Evolutionary conservation across 2,113 vertebrate species (phyloP), one percentile per base, ranked within the genome.

Genomic region (Psilopogon haemacephalus): DNA sequence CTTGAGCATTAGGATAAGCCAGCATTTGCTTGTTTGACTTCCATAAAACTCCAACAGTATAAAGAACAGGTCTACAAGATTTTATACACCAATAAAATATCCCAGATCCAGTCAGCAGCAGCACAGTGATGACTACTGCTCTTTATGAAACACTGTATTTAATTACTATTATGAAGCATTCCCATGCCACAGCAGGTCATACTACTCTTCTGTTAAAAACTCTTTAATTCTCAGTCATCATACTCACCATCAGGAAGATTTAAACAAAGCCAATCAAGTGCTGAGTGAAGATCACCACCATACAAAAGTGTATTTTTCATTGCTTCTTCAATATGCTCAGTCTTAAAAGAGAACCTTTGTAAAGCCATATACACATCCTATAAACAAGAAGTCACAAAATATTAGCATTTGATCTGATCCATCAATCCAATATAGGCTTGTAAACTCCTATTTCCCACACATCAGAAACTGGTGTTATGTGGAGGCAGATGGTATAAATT

Each of bases 201-300:
- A 6, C 4, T 30, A 62, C 12, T 89, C 32, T 59, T n/a, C 30
- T 13, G 3, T 35, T 8, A 62, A 56, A 71, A 89, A 30, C 15
- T 33, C 6, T 4, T 46, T 19, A 69, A 15, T 48, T 65, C 62
- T 70, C 27, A 76, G 69, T 17, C 48, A 59, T 24, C 28, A 11
- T 48, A 58, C 77, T 97, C 97, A 99, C 99, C 98, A 40, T 99
- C 98, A 75, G 97, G 97, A 71, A 99, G 99, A 81, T 99, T 99
- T 72, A 99, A 98, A 96, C 99, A 99, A 67, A 99, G 98, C 99
- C 99, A 99, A 40, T 99, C 99, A 58, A 99, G 98, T 11, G 99
- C 99, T 76, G 99, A 99, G 96, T 99, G 99, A 78, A 99, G 98
- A 96, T 99, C 99, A 17, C 99, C 99, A 69, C 99, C 99, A 20